Evolutionary conservation across 1,140 invertebrate species (phyloP), one percentile per base, ranked within the genome.

Genomic region (Eumeta japonica): DNA sequence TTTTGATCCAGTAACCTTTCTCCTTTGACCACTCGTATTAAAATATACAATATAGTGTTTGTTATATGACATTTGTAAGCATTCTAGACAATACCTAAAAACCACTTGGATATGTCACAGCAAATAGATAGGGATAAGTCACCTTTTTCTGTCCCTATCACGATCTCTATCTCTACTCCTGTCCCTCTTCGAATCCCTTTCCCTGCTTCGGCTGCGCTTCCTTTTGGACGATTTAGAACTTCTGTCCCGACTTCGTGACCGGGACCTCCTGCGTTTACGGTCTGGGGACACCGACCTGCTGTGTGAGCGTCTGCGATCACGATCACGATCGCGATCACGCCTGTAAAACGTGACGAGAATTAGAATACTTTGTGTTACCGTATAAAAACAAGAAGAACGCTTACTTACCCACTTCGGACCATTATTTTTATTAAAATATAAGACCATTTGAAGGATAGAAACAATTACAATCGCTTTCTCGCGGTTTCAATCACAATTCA

Each of bases 191-290:
- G 66, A 58, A 10, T 80, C 77, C 37, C 78, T 68, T 10, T 81
- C 79, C 41, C 78, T 59, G 41, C 73, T 70, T 35, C 68, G 56
- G 39, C 70, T 71, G 19, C 70, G 60, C 54, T 68, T 67, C 46
- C 68, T 59, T 33, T 78, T 72, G 3, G 72, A 76, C 10, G 72
- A 67, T 43, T 76, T 78, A 1, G 74, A 67, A 29, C 42, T 59
- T 20, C 81, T 73, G 12, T 83, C 83, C 44, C 82, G 75, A 47
- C 83, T 85, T 37, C 83, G 72, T 5, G 83, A 84, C 11, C 83
- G 64, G 2, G 82, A 77, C 17, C 82, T 73, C 15, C 66, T 44
- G 11, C 68, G 50, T 47, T 83, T 82, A 37, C 83, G 72, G 43
- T 85, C 81, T 14, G 80, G 80, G 16, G 74, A 76, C 3, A 52